Evolutionary conservation across 1,140 invertebrate genomes (phyloP).

Genomic region (Lordiphosa clarofinis): DNA sequence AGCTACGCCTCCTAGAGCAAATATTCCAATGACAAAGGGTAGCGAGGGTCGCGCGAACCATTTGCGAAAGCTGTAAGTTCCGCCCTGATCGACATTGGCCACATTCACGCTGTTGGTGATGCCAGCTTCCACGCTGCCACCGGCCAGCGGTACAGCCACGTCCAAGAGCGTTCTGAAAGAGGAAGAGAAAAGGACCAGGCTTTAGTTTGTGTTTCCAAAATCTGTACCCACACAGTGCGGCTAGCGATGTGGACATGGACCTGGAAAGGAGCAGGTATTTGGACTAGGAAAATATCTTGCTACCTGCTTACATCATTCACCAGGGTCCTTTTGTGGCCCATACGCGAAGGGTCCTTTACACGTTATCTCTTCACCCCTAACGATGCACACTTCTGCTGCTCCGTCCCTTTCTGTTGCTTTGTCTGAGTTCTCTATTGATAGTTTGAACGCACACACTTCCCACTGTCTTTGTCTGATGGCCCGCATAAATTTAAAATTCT

Average conservation of each 20-base stretch:
- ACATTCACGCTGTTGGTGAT: constrained; percentile 14
- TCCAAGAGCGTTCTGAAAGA: constrained; percentile 40
- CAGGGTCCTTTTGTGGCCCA: constrained; percentile 13
- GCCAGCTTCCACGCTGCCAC: constrained; percentile 24
- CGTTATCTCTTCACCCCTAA: neutral
- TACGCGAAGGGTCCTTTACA: constrained; percentile 1
- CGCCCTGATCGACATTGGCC: constrained; percentile 19
- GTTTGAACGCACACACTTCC: constrained; percentile 14
- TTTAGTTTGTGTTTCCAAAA: constrained; percentile 13
- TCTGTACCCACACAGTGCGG: constrained; percentile 1
- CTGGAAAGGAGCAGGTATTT: constrained; percentile 14
- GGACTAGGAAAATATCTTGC: neutral
- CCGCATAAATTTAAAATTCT: constrained; percentile 39
- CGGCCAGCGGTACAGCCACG: constrained; percentile 40
- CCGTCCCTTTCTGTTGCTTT: neutral
- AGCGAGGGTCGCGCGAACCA: constrained; percentile 72
- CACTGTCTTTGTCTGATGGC: constrained; percentile 29
- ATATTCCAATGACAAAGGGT: constrained; percentile 75
- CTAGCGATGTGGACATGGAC: constrained; percentile 11
- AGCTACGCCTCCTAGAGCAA: constrained; percentile 71
- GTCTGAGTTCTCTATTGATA: constrained; percentile 13
- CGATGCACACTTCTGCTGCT: neutral
- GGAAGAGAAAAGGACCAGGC: neutral
- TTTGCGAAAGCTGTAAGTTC: constrained; percentile 48
- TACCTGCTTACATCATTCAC: constrained; percentile 23